These are phyloP conservation scores for Drosophila sucinea DNA, from an alignment of 1,140 invertebrate species.

Conservation along the genomic window DNA sequence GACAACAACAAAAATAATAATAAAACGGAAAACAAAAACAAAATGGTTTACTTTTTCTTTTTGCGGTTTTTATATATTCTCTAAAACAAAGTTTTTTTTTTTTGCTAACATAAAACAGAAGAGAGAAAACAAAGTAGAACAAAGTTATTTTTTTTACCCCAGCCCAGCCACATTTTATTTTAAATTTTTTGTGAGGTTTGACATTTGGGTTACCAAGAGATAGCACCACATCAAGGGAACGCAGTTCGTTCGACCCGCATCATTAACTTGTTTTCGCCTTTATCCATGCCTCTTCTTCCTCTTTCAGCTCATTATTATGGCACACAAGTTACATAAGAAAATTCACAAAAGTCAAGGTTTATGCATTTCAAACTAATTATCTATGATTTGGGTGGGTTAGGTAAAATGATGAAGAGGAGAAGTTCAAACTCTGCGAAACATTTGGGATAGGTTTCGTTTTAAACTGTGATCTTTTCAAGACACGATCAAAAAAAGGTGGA, in stretches of 20 bases:
- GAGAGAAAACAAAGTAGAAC: constrained; percentile 48
- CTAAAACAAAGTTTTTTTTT: constrained; percentile 49
- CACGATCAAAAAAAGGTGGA: too few species aligned
- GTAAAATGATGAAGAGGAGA: background rate
- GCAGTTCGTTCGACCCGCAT: constrained; percentile 57
- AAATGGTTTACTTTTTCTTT: constrained; percentile 29
- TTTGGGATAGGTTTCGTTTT: background rate
- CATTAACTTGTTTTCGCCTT: constrained; percentile 64
- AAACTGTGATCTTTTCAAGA: too few species aligned
- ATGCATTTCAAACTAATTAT: constrained; percentile 48
- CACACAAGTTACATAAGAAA: constrained; percentile 32
- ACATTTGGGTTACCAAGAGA: constrained; percentile 62
- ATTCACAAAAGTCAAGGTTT: constrained; percentile 31
- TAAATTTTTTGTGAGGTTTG: constrained; percentile 51
- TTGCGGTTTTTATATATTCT: constrained; percentile 18
- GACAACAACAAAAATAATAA: background rate
- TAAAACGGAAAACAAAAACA: constrained; percentile 31
- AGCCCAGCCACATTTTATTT: background rate
- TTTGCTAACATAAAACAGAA: constrained; percentile 38
- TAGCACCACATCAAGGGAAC: constrained; percentile 13
- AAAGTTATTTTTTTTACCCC: constrained; percentile 35
- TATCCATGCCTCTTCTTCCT: constrained; percentile 33
- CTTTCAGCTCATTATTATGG: constrained; percentile 53
- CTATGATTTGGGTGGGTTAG: constrained; percentile 34
- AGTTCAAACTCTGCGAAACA: background rate